Base-by-base conservation (phyloP, 2,888 invertebrate species). In the Drosophila meridionalis region DNA sequence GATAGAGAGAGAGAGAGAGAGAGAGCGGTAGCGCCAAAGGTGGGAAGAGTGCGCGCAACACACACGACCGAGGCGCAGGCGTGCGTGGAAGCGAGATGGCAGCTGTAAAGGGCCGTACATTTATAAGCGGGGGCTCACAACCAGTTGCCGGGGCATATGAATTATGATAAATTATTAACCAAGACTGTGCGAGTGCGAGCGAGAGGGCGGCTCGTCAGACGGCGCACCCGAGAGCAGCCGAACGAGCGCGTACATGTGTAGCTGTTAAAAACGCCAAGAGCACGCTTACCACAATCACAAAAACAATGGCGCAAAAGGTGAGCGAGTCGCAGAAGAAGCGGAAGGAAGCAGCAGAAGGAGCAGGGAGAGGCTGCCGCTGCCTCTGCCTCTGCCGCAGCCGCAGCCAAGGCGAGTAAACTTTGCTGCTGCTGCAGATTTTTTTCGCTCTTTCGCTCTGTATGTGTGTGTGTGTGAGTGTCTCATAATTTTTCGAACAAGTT, bases 91-190 rank as follows among this genome's bases (percentile, higher is more conserved):
- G 86, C 69, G 80, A 69, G 87, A 78, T 71, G 80, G 90, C 81
- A 70, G 70, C 61, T 53, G 65, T 71, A 69, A 80, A 76, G 58
- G 80, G 75, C 60, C 74, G 78, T 63, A 68, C 82, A 52, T 57
- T 69, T 68, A 69, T 79, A 69, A 60, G 69, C 56, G 50, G 20
- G 67, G 66, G 60, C 11, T 40, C 62, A 70, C 76, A 86, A 85
- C 84, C 85, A 89, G 89, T 88, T 83, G 89, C 82, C 67, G 73
- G 58, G 70, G 73, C 82, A 81, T 87, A 92, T 92, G 91, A 92
- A 92, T 91, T 92, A 92, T 92, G 91, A 92, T 90, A 80, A 90
- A 90, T 92, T 92, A 91, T 90, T 91, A 92, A 92, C 83, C 78
- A 68, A 60, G 63, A 73, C 72, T 57, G 70, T 63, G 72, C 40